A percentile compares a stretch with the other conserved stretches of the same genome.
phyloP scores from a whole-genome alignment of 2,113 vertebrate genomes.

The Capreolus pygargus region DNA sequence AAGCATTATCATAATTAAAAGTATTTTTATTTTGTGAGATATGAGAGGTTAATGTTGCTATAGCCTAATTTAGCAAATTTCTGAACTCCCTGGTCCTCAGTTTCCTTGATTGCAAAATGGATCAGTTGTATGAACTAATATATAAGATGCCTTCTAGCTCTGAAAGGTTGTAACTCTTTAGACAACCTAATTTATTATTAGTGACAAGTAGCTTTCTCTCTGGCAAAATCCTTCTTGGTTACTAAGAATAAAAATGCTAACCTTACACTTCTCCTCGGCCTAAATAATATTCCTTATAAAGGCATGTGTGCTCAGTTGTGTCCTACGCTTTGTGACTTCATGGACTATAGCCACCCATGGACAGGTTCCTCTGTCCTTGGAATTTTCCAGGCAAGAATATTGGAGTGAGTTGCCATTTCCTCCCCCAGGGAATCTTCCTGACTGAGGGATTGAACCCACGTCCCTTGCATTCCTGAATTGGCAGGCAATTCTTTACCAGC shows the following conservation, averaged over 20 bases:
- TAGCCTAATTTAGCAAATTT: not conserved
- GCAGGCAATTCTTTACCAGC: not conserved
- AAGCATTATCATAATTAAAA: not conserved
- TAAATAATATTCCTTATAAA: not conserved
- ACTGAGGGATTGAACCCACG: not conserved
- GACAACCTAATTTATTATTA: not conserved
- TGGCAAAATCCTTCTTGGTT: not conserved
- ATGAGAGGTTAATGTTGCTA: not conserved
- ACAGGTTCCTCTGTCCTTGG: not conserved
- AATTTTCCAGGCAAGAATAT: not conserved
- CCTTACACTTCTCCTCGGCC: not conserved
- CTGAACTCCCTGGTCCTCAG: not conserved
- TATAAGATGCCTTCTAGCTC: not conserved
- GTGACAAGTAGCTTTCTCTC: not conserved
- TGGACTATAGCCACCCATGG: not conserved
- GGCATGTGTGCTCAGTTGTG: rapidly evolving
- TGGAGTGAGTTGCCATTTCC: not conserved
- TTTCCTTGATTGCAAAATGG: not conserved
- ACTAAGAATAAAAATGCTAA: not conserved
- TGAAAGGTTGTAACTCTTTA: not conserved
- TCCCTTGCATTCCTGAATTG: not conserved
- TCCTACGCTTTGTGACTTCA: not conserved
- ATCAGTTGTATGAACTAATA: not conserved
- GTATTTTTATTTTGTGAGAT: not conserved
- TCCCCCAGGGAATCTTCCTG: not conserved